A percentile compares a stretch with the other conserved stretches of the same genome.
Conservation (phyloP, 2,888 invertebrate genomes). For the Scaptomyza caliginosa region DNA sequence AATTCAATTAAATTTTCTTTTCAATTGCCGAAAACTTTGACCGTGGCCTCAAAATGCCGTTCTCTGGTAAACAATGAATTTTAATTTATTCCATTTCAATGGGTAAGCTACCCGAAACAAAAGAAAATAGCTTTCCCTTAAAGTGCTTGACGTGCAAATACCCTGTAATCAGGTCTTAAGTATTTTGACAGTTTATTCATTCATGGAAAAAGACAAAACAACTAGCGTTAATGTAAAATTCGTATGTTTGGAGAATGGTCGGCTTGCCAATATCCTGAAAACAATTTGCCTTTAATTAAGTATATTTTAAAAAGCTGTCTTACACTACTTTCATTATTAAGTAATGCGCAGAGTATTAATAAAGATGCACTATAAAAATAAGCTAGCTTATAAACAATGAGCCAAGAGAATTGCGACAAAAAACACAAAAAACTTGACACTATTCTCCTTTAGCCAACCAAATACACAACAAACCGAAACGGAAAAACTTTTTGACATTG, state of each 20-base stretch:
- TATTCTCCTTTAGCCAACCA: conserved; percentile 41
- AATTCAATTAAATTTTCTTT: conserved; percentile 40
- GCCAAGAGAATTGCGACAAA: conserved; percentile 38
- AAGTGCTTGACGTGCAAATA: conserved; percentile 2
- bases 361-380: conserved; percentile 7
- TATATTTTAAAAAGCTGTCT: too few relatives aligned
- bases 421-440: conserved; percentile 62
- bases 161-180: background rate
- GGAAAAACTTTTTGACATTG: conserved; percentile 62
- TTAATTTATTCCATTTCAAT: conserved; percentile 47
- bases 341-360: background rate
- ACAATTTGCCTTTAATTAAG: too few relatives aligned
- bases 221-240: too few relatives aligned
- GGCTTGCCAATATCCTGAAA: background rate
- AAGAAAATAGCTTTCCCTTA: background rate
- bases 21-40: conserved; percentile 24
- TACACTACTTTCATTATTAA: background rate
- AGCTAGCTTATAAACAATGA: conserved; percentile 40
- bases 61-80: conserved; percentile 47
- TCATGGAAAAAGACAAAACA: background rate
- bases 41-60: conserved; percentile 44
- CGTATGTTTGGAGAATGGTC: background rate
- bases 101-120: conserved; percentile 23
- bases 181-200: background rate
- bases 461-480: conserved; percentile 42